Conservation (phyloP, 2,113 vertebrate species). For the Pterocles burchelli region DNA sequence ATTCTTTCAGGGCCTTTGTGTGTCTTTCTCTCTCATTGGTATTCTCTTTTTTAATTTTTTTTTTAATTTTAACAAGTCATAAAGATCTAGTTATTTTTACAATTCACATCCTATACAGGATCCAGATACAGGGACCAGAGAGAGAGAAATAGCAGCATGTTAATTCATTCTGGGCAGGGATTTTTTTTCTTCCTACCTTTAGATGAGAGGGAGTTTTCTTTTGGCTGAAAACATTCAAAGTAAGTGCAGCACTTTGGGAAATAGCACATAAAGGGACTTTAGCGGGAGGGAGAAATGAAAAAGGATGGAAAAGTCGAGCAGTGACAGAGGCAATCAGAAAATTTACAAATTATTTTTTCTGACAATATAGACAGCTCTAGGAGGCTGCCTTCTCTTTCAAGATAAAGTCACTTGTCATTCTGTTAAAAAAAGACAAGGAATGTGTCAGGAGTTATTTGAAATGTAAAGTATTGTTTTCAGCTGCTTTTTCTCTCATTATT, state of each 20-base stretch:
- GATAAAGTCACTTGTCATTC: constrained; percentile 63
- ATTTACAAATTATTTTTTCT: constrained; percentile 68
- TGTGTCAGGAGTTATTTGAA: constrained; percentile 63
- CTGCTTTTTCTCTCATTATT: constrained; percentile 47
- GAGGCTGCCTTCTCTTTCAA: constrained; percentile 55
- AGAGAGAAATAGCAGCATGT: background rate
- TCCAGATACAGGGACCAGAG: background rate
- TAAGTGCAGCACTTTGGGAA: constrained; percentile 32
- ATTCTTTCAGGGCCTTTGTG: constrained; percentile 1
- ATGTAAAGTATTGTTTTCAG: constrained; percentile 68
- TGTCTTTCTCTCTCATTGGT: constrained; percentile 54
- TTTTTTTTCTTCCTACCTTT: background rate
- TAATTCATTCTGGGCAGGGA: constrained; percentile 2
- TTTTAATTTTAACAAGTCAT: constrained; percentile 14
- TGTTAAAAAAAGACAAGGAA: constrained; percentile 33
- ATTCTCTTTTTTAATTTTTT: background rate
- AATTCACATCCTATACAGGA: background rate
- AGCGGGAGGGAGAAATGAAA: constrained; percentile 16
- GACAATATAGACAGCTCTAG: constrained; percentile 42
- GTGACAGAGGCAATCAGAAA: constrained; percentile 61
- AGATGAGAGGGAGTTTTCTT: constrained; percentile 31
- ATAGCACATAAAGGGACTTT: constrained; percentile 42
- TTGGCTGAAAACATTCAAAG: constrained; percentile 32
- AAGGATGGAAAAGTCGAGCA: constrained; percentile 19
- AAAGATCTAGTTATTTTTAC: constrained; percentile 3